Evolutionary conservation across 1,140 invertebrate species (phyloP), one percentile per base, ranked within the genome.

Genomic region (Euura lappo): DNA sequence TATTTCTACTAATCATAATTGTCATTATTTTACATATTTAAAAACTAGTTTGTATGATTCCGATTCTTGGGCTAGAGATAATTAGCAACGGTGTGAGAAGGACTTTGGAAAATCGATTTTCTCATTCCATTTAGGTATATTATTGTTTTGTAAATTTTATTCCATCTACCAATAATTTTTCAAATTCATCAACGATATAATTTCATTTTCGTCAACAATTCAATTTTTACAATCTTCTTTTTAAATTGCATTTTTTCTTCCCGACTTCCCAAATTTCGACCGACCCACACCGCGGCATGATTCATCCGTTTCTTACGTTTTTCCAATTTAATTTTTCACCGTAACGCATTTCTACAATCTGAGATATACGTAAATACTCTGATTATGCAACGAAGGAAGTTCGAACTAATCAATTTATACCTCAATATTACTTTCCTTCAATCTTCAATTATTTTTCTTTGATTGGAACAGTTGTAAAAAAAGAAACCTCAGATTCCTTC

Each of bases 31-130:
- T 68, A 68, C 66, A 68, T 68, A 68, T 68, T 68, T 68, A 42
- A 68, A 68, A 68, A 68, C 66, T 68, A 68, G 66, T 68, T 68
- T 68, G 66, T 68, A 68, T 68, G 66, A 68, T 68, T 68, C 44
- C 66, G 66, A 11, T 68, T 68, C 66, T 42, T 68, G 66, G 66
- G 66, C 51, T 60, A 60, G 51, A 60, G 10, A 8, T 60, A 60
- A n/a, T 11, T 60, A 8, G 51, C 51, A 60, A n/a, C 51, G 51
- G 51, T 60, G 51, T 60, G 3, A 60, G 51, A 11, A 5, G 51
- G 51, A n/a, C 0, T 60, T 60, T 8, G 51, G 51, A 28, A 28
- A 60, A 11, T n/a, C 51, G 28, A 28, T 28, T 28, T 28, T 28
- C 28, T 28, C 28, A 28, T 28, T 28, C 28, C 28, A 28, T 28